Base-by-base conservation (phyloP, 2,888 invertebrate genomes). In the Chrysomela aeneicollis region DNA sequence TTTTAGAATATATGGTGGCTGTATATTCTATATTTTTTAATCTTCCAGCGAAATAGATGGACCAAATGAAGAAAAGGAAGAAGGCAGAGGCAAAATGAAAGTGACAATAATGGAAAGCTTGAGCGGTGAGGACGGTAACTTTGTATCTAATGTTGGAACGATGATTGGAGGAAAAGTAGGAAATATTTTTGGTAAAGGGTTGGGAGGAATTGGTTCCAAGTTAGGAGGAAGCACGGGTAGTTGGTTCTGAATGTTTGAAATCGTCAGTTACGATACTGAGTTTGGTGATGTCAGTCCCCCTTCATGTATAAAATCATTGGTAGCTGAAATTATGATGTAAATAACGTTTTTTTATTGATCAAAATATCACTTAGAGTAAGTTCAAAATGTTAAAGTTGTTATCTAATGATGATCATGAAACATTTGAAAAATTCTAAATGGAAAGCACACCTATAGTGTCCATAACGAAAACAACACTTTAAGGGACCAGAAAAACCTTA, bases 161-260 rank as follows among this genome's bases (percentile, higher is more conserved):
- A 92, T 93, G 78, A 92, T 94, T 71, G 94, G 93, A 70, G 95
- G 94, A 61, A 87, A 93, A 84, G 91, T 95, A 77, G 94, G 94
- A 75, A 94, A 93, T 84, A 91, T 95, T 82, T 91, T 95, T 77
- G 95, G 95, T 59, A 93, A 94, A 81, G 93, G 95, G 73, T 91
- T 95, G 77, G 95, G 95, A 72, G 94, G 95, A 79, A 87, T 95
- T 78, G 92, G 94, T 79, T 92, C 93, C 76, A 94, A 94, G 84
- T 87, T 95, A 72, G 94, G 94, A 70, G 92, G 93, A 73, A 91
- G 93, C 71, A 87, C 88, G 63, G 92, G 92, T 70, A 92, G 92
- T 83, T 93, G 93, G 93, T 93, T 94, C 86, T 93, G 90, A 79
- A 63, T 64, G 55, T 58, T 62, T 58, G 55, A 61, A 46, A 61